A percentile compares a stretch with the other conserved stretches of the same genome.
phyloP scores from a whole-genome alignment of 2,888 invertebrate species.

The Mimachlamys varia region DNA sequence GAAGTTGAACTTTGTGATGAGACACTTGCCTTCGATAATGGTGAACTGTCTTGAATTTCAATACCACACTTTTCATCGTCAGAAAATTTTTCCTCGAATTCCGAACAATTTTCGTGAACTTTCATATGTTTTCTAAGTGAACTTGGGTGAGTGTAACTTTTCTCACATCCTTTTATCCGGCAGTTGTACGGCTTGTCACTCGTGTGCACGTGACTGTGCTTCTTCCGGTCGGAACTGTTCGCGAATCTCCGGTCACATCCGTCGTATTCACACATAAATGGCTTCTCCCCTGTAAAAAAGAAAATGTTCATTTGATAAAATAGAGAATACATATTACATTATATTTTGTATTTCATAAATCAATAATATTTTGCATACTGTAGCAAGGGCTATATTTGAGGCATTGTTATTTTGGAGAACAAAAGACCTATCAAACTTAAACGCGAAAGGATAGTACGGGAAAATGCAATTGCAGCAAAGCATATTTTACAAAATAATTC shows the following conservation, averaged over 20 bases:
- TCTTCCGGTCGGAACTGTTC: constrained; percentile 99
- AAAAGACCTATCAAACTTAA: too few species aligned
- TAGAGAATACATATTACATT: neutral
- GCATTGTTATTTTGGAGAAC: too few species aligned
- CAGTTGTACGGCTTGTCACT: constrained; percentile 99
- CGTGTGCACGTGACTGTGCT: constrained; percentile 99
- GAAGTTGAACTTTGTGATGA: constrained; percentile 61
- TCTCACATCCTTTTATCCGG: constrained; percentile 97
- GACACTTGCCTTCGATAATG: constrained; percentile 59
- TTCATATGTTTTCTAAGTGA: constrained; percentile 98
- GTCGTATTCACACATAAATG: constrained; percentile 98
- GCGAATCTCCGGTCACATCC: constrained; percentile 99
- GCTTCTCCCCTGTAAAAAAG: constrained; percentile 95
- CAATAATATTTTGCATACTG: too few species aligned
- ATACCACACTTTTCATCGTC: constrained; percentile 69
- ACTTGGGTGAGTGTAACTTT: constrained; percentile 99
- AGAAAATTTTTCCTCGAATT: constrained; percentile 76
- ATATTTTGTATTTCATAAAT: too few species aligned
- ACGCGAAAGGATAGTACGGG: too few species aligned
- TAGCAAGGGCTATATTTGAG: too few species aligned
- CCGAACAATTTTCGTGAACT: constrained; percentile 78
- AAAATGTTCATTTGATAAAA: constrained; percentile 39
- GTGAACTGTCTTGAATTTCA: constrained; percentile 68
- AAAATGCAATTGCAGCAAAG: too few species aligned
- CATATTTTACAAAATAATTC: too few species aligned